Base-by-base conservation (phyloP, 2,888 invertebrate species). In the Sarcophaga subvicina region DNA sequence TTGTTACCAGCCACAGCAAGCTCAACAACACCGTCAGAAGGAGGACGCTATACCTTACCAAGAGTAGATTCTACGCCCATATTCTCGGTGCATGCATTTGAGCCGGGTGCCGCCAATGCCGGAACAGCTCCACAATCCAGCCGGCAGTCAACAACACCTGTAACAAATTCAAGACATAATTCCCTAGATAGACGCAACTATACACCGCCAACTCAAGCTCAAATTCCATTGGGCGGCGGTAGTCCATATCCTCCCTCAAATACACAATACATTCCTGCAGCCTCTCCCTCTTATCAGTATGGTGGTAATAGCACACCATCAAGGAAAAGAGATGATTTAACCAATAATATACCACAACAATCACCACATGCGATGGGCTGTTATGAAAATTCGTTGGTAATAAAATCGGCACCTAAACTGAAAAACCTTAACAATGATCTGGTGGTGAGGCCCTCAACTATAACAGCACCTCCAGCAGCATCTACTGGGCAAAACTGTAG, bases 51-150 rank as follows among this genome's bases (percentile, higher is more conserved):
- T 81, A 94, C 94, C 75, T 95, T 96, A 27, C 96, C 97, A 12
- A 96, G 97, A 93, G 96, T 97, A 14, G 96, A 97, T 92, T 97
- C 97, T 91, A 95, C 95, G 60, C 97, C 97, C 1, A 96, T 97
- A 91, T 97, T 97, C 86, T 91, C 93, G 2, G 87, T 90, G 3
- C 91, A 90, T 62, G 88, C 90, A 10, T 84, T 85, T 60, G 91
- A 91, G 73, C 86, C 80, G 10, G 81, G 27, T 49, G 73, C 82
- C 10, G 37, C 66, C 54, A 54, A 54, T 10, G 3, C 73, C 54
- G 47, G 22, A 17, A 37, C 80, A 22, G 60, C 72, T 17, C 10
- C 66, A 10, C 11, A n/a, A 77, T 6, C 47, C 1, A 67, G 25
- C 25, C 63, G 73, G 37, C 75, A 60, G 10, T n/a, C 72, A 1